These are phyloP conservation scores for Conus betulinus DNA, from an alignment of 1,140 invertebrate species.

Conservation along the genomic window DNA sequence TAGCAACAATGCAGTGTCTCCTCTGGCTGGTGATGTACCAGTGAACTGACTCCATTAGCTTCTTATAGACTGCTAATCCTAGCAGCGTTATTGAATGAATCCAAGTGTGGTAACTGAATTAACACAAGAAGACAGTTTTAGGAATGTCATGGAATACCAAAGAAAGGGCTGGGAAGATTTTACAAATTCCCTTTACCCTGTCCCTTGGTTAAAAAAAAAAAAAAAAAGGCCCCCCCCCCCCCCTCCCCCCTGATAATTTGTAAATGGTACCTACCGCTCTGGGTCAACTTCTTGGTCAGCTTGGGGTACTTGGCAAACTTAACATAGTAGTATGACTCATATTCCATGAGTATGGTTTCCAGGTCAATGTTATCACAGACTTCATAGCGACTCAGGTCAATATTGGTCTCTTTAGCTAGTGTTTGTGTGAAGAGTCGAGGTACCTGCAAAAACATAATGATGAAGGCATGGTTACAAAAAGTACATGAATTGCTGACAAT, in stretches of 20 bases:
- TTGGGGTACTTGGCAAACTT: slow-evolving; percentile 91
- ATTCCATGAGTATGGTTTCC: slow-evolving; percentile 90
- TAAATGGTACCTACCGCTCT: slow-evolving; percentile 66
- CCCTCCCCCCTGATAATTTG: too few relatives aligned
- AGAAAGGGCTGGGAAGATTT: too few relatives aligned
- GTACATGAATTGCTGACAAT: too few relatives aligned
- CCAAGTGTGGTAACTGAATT: too few relatives aligned
- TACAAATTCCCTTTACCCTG: background rate
- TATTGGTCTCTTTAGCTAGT: slow-evolving; percentile 82
- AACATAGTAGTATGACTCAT: slow-evolving; percentile 89
- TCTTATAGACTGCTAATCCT: too few relatives aligned
- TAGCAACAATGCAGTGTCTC: too few relatives aligned
- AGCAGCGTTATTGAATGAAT: background rate
- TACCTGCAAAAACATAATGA: slow-evolving; percentile 74
- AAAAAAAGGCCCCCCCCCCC: too few relatives aligned
- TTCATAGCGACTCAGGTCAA: slow-evolving; percentile 82
- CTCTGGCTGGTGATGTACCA: background rate
- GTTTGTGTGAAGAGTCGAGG: slow-evolving; percentile 80
- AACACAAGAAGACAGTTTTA: too few relatives aligned
- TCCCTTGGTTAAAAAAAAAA: background rate
- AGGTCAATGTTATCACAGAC: slow-evolving; percentile 95
- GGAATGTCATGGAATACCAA: too few relatives aligned
- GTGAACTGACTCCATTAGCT: too few relatives aligned
- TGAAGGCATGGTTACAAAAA: too few relatives aligned
- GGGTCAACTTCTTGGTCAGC: slow-evolving; percentile 81